phyloP scores from a whole-genome alignment of 2,797 vertebrate genomes.

The Neoniphon sammara region DNA sequence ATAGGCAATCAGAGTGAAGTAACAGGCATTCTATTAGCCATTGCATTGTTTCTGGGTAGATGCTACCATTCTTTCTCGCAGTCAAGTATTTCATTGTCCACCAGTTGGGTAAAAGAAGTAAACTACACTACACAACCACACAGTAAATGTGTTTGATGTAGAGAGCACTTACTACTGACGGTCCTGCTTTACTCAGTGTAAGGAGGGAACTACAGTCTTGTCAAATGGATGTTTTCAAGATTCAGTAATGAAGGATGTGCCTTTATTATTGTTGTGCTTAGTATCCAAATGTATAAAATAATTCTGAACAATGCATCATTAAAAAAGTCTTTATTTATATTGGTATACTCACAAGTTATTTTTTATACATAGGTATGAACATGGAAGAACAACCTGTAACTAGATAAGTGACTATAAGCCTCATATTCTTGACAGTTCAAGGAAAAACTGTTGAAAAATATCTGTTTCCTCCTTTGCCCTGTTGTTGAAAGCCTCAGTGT shows the following conservation, averaged over 20 bases:
- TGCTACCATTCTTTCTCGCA: neutral
- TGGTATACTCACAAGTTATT: neutral
- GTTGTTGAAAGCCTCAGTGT: neutral
- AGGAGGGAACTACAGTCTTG: neutral
- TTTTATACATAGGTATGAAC: constrained; percentile 24
- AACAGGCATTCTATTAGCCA: too few species aligned
- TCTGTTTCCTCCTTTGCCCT: neutral
- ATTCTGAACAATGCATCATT: constrained; percentile 14
- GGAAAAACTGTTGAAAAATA: neutral
- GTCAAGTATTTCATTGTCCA: neutral
- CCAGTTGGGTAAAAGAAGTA: neutral
- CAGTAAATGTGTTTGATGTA: neutral
- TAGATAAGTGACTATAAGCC: neutral
- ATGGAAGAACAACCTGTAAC: neutral
- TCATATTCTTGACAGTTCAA: neutral
- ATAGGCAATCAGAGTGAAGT: too few species aligned
- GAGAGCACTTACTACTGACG: neutral
- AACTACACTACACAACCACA: neutral
- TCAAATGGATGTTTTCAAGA: neutral
- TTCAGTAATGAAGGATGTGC: constrained; percentile 10
- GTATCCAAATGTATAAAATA: constrained; percentile 4
- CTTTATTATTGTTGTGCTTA: neutral
- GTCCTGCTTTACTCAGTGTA: neutral
- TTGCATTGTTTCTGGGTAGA: neutral
- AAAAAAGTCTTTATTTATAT: constrained; percentile 19